phyloP scores from a whole-genome alignment of 2,113 vertebrate species.

The Ptilorrhoa leucosticta region DNA sequence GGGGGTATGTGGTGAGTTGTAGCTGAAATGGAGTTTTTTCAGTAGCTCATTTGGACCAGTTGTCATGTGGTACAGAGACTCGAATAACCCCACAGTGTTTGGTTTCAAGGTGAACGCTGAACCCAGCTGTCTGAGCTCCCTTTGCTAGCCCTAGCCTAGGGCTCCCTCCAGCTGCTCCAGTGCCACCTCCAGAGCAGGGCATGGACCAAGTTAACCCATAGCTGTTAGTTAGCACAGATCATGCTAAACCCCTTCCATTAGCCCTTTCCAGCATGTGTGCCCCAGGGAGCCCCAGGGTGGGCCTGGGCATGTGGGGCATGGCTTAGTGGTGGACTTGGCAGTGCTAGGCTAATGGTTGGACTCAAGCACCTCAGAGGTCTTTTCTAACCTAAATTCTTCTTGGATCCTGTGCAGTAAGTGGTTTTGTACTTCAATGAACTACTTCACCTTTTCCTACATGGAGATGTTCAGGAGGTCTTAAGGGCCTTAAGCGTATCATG shows the following conservation, averaged over 20 bases:
- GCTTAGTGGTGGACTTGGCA: not conserved
- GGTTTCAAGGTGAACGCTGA: not conserved
- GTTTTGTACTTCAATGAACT: not conserved
- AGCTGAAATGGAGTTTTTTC: not conserved
- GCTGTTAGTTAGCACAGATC: not conserved
- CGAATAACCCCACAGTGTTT: fast-evolving
- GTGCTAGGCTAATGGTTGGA: not conserved
- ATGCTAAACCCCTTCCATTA: not conserved
- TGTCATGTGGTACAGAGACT: not conserved
- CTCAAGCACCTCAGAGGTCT: not conserved
- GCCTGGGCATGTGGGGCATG: not conserved
- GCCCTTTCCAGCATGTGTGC: fast-evolving
- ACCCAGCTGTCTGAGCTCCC: not conserved
- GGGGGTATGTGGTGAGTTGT: not conserved
- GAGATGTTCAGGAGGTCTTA: not conserved
- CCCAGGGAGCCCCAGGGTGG: not conserved
- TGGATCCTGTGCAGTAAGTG: not conserved
- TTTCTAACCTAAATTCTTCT: not conserved
- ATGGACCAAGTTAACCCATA: not conserved
- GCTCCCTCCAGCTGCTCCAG: not conserved
- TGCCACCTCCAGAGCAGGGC: not conserved
- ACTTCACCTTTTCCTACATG: not conserved
- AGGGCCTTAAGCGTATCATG: not conserved
- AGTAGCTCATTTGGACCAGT: not conserved
- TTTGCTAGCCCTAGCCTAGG: not conserved